phyloP scores from a whole-genome alignment of 1,140 invertebrate genomes.

The Chelonus insularis region DNA sequence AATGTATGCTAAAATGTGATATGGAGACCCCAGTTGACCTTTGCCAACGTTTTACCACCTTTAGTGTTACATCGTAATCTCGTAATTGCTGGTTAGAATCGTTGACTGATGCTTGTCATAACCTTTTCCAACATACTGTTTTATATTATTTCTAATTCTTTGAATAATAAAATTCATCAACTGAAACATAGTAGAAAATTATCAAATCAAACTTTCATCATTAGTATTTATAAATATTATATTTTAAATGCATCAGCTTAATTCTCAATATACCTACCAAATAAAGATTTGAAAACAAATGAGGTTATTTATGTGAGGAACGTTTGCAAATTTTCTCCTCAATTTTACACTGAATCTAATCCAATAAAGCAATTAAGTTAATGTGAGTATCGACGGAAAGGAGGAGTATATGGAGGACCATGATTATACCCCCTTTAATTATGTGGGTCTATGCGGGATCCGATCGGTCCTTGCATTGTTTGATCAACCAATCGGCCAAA shows the following conservation, averaged over 20 bases:
- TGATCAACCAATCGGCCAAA: constrained; percentile 38
- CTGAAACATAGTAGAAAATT: background rate
- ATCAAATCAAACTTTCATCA: too few species aligned
- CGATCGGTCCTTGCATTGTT: constrained; percentile 42
- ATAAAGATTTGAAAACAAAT: too few species aligned
- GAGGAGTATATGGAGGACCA: constrained; percentile 16
- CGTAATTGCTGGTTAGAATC: constrained; percentile 43
- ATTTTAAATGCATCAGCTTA: too few species aligned
- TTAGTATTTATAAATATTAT: too few species aligned
- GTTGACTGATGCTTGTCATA: constrained; percentile 44
- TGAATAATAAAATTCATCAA: too few species aligned
- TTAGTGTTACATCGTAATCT: constrained; percentile 50
- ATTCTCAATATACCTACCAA: too few species aligned
- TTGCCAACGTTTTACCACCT: constrained; percentile 52
- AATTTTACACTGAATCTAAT: constrained; percentile 34
- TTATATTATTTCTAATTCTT: too few species aligned
- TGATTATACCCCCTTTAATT: constrained; percentile 47
- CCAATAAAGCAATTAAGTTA: constrained; percentile 48
- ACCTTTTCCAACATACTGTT: constrained; percentile 33
- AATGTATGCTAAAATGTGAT: background rate
- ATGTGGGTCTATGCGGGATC: constrained; percentile 33
- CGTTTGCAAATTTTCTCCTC: background rate
- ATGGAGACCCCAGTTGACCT: constrained; percentile 42
- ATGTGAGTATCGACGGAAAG: constrained; percentile 28
- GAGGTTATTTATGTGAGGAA: constrained; percentile 19